phyloP scores from a whole-genome alignment of 2,888 invertebrate genomes.

The Parelbella ahira region DNA sequence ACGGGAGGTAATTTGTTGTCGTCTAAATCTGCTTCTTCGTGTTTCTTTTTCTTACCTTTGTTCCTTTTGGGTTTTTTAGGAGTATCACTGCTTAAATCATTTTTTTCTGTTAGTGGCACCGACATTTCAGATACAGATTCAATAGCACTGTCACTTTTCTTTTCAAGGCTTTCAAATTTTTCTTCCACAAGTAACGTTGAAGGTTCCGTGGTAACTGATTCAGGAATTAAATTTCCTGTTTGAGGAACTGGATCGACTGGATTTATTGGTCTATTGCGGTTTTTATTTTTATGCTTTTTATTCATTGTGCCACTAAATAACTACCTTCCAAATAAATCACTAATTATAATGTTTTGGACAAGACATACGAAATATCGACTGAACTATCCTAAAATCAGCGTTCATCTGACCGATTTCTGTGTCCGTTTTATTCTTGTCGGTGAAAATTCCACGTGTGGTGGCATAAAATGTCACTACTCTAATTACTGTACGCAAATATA shows the following conservation, averaged over 20 bases:
- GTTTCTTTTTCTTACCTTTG: constrained; percentile 66
- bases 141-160: constrained; percentile 23
- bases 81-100: constrained; percentile 29
- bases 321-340: neutral
- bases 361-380: constrained; percentile 40
- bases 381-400: constrained; percentile 60
- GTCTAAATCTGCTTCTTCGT: constrained; percentile 34
- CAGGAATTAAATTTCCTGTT: constrained; percentile 33
- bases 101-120: constrained; percentile 11
- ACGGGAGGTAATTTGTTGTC: neutral
- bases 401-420: constrained; percentile 63
- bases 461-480: constrained; percentile 63
- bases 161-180: constrained; percentile 20
- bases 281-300: constrained; percentile 63
- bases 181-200: constrained; percentile 3
- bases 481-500: too few species aligned
- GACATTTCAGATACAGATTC: constrained; percentile 18
- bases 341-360: neutral
- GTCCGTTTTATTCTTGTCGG: constrained; percentile 58
- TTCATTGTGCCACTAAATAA: constrained; percentile 30
- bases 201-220: constrained; percentile 16
- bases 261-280: constrained; percentile 49
- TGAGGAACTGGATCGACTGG: constrained; percentile 37
- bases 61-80: constrained; percentile 74
- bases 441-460: constrained; percentile 52